phyloP scores from a whole-genome alignment of 2,113 vertebrate species.

The Hemiscyllium ocellatum region DNA sequence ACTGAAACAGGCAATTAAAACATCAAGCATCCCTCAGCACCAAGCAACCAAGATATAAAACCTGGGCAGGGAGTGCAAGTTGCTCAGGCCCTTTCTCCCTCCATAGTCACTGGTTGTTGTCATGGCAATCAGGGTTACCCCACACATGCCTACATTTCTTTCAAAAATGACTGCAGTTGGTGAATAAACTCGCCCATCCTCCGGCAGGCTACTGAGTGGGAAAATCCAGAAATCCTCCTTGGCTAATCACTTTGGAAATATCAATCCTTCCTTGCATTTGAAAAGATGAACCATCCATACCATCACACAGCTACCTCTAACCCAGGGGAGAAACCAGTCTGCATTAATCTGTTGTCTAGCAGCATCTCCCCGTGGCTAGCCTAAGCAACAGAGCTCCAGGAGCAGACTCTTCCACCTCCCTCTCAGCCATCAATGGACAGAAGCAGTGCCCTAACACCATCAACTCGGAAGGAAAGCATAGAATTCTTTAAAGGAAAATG shows the following conservation, averaged over 20 bases:
- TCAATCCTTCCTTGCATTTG: not conserved
- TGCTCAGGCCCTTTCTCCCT: not conserved
- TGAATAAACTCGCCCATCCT: not conserved
- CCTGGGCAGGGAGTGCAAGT: not conserved
- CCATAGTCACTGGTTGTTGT: not conserved
- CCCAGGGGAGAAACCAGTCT: not conserved
- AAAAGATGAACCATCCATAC: not conserved
- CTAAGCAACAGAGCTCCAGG: not conserved
- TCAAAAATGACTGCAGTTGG: not conserved
- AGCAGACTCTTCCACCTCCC: not conserved
- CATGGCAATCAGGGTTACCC: not conserved
- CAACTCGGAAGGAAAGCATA: not conserved
- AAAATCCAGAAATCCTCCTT: not conserved
- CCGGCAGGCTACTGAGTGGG: not conserved
- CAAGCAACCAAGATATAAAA: not conserved
- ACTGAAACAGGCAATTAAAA: not conserved
- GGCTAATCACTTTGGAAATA: not conserved
- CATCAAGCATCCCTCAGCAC: not conserved
- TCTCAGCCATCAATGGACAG: not conserved
- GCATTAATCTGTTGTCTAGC: not conserved
- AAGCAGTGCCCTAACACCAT: not conserved
- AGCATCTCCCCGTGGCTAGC: not conserved
- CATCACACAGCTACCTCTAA: no score
- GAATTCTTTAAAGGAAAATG: not conserved
- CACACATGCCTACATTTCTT: not conserved